Percentiles rank a stretch among this genome's conserved stretches.
phyloP scores from a whole-genome alignment of 2,113 vertebrate species.

The Gopherus evgoodei region DNA sequence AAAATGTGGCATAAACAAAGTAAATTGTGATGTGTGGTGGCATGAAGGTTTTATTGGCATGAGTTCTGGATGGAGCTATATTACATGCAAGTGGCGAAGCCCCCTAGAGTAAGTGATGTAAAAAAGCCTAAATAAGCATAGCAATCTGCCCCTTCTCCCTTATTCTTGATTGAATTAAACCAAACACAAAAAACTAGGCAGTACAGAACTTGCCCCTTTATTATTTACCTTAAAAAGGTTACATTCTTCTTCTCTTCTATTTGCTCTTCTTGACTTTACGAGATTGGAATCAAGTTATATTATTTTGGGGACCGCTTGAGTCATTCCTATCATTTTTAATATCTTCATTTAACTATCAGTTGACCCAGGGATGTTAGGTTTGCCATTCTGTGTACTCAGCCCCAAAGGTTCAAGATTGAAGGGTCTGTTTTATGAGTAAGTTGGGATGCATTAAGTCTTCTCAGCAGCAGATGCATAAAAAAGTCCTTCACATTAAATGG shows the following conservation, averaged over 20 bases:
- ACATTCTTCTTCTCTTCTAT: neutral
- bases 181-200: neutral
- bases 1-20: neutral
- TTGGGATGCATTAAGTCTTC: neutral
- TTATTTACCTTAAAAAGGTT: neutral
- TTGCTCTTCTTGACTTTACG: neutral
- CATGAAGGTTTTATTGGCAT: neutral
- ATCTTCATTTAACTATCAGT: neutral
- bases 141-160: neutral
- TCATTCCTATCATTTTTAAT: neutral
- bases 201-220: neutral
- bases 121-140: neutral
- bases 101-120: neutral
- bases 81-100: neutral
- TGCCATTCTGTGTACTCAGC: neutral
- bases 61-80: neutral
- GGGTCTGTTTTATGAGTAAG: neutral
- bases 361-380: neutral
- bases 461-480: neutral
- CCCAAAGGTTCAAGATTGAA: neutral
- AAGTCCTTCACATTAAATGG: neutral
- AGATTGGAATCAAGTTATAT: neutral
- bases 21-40: neutral
- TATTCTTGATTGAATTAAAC: neutral
- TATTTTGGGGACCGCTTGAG: neutral